Evolutionary conservation across 2,113 vertebrate species (phyloP).

Genomic region (Lepisosteus osseus): DNA sequence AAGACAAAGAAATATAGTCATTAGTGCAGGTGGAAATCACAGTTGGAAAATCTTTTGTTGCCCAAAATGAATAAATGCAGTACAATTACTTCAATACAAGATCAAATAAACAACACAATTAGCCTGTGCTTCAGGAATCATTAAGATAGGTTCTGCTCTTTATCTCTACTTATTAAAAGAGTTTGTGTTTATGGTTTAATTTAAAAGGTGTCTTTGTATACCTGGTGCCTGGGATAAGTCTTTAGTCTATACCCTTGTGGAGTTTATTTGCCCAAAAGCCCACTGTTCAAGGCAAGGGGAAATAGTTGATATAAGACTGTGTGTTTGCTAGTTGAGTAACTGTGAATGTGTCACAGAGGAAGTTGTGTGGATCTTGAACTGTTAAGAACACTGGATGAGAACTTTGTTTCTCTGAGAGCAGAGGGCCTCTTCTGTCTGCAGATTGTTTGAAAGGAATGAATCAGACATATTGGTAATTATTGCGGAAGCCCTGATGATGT

Average conservation of each 20-base stretch:
- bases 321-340: too few species aligned
- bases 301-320: not conserved
- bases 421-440: constrained; percentile 18
- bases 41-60: not conserved
- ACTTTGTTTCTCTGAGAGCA: constrained; percentile 15
- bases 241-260: constrained; percentile 33
- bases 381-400: constrained; percentile 11
- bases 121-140: not conserved
- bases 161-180: constrained; percentile 7
- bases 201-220: constrained; percentile 15
- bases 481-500: constrained; percentile 32
- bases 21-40: constrained; percentile 4
- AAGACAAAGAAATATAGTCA: not conserved
- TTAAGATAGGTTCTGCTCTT: not conserved
- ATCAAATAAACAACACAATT: not conserved
- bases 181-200: not conserved
- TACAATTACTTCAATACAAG: not conserved
- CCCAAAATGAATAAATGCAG: constrained; percentile 1
- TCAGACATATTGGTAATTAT: constrained; percentile 42
- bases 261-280: constrained; percentile 30
- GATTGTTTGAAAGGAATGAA: constrained; percentile 29
- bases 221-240: not conserved
- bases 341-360: constrained; percentile 12
- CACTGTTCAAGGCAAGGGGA: too few species aligned
- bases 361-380: constrained; percentile 16